phyloP scores from a whole-genome alignment of 2,113 vertebrate species.

The Grus americana region DNA sequence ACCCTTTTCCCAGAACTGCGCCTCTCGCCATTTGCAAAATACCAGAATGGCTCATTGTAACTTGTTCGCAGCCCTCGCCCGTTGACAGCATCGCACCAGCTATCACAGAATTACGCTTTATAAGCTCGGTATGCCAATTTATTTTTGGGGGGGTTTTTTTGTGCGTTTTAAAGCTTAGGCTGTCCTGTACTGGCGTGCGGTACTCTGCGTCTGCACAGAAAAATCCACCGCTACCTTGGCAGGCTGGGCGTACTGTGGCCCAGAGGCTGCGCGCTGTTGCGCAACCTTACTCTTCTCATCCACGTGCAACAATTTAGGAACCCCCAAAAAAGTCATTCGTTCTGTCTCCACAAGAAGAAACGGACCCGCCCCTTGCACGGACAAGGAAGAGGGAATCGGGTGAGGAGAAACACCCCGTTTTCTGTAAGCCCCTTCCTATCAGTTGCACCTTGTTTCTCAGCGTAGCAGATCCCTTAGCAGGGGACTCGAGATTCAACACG shows the following conservation, averaged over 20 bases:
- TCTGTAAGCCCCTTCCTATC: background rate
- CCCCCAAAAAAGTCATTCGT: background rate
- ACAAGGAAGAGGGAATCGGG: background rate
- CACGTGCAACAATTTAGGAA: background rate
- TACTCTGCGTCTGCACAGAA: background rate
- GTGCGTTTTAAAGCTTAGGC: background rate
- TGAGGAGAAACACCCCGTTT: background rate
- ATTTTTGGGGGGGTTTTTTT: background rate
- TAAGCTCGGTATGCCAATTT: too few relatives aligned
- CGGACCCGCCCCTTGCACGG: background rate
- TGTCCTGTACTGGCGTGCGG: background rate
- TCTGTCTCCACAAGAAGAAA: background rate
- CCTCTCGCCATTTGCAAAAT: background rate
- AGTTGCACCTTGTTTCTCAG: background rate
- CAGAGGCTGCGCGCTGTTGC: background rate
- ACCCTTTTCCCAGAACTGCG: background rate
- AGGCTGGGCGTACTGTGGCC: background rate
- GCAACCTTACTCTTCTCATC: background rate
- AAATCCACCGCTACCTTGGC: background rate
- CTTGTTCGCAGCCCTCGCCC: background rate
- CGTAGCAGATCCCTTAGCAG: background rate
- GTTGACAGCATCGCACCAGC: background rate
- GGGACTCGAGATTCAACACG: too few relatives aligned
- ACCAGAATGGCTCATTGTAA: background rate
- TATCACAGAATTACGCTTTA: background rate